Evolutionary conservation across 2,113 vertebrate genomes (phyloP).

Genomic region (Ciconia maguari): DNA sequence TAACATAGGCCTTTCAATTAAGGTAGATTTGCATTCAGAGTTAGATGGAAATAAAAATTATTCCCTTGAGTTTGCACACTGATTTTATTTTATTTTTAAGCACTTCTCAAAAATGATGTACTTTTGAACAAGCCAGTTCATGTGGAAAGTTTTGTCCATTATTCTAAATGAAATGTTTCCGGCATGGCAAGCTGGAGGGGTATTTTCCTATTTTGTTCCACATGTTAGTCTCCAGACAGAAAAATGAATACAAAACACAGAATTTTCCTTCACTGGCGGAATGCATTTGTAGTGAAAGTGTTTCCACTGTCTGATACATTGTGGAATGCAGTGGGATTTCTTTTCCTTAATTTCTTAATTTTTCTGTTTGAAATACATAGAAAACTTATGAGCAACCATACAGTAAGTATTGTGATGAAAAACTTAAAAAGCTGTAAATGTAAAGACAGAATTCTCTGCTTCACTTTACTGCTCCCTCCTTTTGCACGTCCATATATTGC

Average conservation of each 20-base stretch:
- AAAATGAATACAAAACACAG: not conserved
- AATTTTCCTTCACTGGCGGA: not conserved
- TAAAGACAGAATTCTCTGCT: not conserved
- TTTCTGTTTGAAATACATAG: not conserved
- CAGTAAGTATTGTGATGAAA: not conserved
- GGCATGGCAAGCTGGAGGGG: not conserved
- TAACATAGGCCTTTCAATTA: not conserved
- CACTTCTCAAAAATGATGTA: not conserved
- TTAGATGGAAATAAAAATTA: not conserved
- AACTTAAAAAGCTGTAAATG: not conserved
- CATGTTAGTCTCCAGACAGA: not conserved
- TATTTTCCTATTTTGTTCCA: not conserved
- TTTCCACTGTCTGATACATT: not conserved
- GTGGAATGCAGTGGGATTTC: not conserved
- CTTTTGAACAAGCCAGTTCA: not conserved
- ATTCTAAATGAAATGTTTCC: not conserved
- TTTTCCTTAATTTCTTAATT: not conserved
- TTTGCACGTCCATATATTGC: not conserved
- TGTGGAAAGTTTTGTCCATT: not conserved
- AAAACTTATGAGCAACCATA: not conserved
- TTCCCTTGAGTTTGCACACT: not conserved
- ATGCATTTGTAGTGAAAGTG: not conserved
- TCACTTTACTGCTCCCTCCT: not conserved
- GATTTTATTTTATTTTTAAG: not conserved
- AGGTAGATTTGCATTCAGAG: not conserved